A percentile compares a stretch with the other conserved stretches of the same genome.
Conservation (phyloP, 2,888 invertebrate species). For the Acrobasis suavella region DNA sequence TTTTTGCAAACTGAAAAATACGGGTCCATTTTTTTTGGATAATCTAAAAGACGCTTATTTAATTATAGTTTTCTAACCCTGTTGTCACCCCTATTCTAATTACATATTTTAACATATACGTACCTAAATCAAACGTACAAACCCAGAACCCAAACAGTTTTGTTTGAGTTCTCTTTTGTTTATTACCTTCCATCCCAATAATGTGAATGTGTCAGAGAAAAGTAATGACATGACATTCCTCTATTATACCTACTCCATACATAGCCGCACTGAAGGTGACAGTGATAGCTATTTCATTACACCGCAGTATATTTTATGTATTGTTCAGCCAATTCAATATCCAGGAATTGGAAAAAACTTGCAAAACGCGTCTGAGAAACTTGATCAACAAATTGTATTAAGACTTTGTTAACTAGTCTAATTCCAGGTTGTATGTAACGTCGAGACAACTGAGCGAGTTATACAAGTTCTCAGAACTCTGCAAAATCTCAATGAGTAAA, state of each 20-base stretch:
- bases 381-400: neutral
- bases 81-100: no score
- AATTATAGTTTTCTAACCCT: no score
- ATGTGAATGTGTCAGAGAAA: constrained; percentile 7
- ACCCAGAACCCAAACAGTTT: neutral
- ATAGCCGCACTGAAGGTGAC: neutral
- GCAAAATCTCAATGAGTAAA: constrained; percentile 49
- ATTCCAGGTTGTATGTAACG: neutral
- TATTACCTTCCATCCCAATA: constrained; percentile 3
- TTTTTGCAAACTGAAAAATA: no score
- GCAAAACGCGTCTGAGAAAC: neutral
- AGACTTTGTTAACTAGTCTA: neutral
- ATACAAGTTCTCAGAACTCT: constrained; percentile 33
- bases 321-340: constrained; percentile 1
- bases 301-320: neutral
- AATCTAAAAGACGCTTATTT: no score
- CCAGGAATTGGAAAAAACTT: neutral
- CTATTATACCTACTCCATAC: neutral
- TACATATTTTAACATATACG: no score
- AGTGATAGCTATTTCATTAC: neutral
- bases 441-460: neutral
- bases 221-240: constrained; percentile 16
- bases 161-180: neutral
- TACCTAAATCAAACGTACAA: neutral
- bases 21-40: no score